Evolutionary conservation across 2,113 vertebrate genomes (phyloP).

Genomic region (Platanista minor): DNA sequence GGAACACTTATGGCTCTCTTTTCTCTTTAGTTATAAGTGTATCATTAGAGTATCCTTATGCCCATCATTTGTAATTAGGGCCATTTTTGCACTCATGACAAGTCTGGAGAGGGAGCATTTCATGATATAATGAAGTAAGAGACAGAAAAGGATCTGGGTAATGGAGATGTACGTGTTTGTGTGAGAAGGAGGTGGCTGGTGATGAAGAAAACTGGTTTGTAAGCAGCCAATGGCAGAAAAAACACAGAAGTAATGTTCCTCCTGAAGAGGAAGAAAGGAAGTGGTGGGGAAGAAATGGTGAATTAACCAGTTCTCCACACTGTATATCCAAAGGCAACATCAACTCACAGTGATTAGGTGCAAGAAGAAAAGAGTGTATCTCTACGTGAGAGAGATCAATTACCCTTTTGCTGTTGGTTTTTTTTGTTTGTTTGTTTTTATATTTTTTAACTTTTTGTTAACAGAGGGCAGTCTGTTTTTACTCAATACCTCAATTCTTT

Average conservation of each 20-base stretch:
- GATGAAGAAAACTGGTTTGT: background rate
- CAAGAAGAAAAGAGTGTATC: background rate
- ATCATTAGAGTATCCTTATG: constrained; percentile 8
- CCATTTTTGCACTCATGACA: constrained; percentile 32
- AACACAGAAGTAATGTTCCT: background rate
- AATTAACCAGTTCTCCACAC: background rate
- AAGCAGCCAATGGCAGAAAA: background rate
- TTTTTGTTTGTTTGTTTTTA: background rate
- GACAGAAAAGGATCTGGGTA: background rate
- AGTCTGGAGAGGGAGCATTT: constrained; percentile 4
- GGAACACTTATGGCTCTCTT: background rate
- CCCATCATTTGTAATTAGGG: constrained; percentile 58
- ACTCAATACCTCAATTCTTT: background rate
- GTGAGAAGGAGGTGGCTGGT: background rate
- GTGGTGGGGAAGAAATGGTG: background rate
- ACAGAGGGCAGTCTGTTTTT: background rate
- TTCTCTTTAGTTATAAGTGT: background rate
- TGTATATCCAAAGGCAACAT: background rate
- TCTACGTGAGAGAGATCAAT: background rate
- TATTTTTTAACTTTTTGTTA: background rate
- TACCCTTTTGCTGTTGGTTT: background rate
- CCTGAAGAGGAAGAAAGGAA: background rate
- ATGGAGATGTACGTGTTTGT: background rate
- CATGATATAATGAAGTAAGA: constrained; percentile 40
- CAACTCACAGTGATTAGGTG: background rate